Base-by-base conservation (phyloP, 2,888 invertebrate genomes). In the Trachelus stipa region DNA sequence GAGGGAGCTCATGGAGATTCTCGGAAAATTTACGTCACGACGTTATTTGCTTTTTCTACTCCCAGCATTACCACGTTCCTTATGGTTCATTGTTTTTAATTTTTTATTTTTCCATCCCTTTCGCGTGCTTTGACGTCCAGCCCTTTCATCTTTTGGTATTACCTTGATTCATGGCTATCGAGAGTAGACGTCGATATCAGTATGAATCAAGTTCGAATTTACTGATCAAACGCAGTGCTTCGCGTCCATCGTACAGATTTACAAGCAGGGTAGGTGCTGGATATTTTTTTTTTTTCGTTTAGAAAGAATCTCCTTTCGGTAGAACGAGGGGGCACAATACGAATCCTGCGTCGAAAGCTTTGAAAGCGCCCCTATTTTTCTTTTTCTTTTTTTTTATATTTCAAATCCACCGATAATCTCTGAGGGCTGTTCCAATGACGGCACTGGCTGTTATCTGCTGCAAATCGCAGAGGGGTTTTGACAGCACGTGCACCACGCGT, bases 381-480 rank as follows among this genome's bases (percentile, higher is more conserved):
- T 56, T 9, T 56, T 6, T 23, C 2, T 35, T 35, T 35, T 35
- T 35, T 37, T 37, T 3, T 40, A 15, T 15, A 40, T 40, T 40
- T 0, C n/a, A 80, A 81, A 80, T 81, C 78, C 79, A 74, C 76
- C 77, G 78, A 79, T 81, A 81, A 84, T 84, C 83, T 80, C 75
- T 75, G 56, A 73, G 74, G 76, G 79, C 75, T 75, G 68, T 31
- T 76, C 40, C 69, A 71, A 74, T 69, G 76, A 30, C 75, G 56
- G 74, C 69, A 56, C 23, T 56, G 56, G 56, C 56, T 56, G 83
- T 84, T 87, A 87, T 87, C 87, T 81, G 80, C 75, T 79, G 84
- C 81, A 82, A 85, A 87, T 87, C 86, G 82, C 76, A 78, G 76
- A 79, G 80, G 79, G 83, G 68, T 81, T 84, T 86, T 84, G 82